Base-by-base conservation (phyloP, 2,113 vertebrate species). In the Callithrix jacchus region DNA sequence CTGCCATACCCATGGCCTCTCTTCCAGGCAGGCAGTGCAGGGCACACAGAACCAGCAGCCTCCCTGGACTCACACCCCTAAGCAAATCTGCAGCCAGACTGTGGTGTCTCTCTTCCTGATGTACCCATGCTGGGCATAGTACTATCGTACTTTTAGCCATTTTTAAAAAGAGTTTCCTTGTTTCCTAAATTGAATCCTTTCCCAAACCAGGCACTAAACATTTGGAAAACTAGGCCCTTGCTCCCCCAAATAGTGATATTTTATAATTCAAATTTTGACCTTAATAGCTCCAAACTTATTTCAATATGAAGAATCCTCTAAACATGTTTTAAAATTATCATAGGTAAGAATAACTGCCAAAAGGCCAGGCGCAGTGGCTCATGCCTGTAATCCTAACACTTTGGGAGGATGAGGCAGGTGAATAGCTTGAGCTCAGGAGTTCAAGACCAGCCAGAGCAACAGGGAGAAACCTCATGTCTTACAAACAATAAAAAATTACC, bases 251-350 rank as follows among this genome's bases (percentile, higher is more conserved):
- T 2, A 40, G 56, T 35, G n/a, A 30, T 42, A 37, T 47, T 89
- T 94, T 45, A 27, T 49, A 37, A 93, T 79, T 94, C 52, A n/a
- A 73, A 71, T 17, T 66, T 40, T 83, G 45, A 87, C 32, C 35
- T 71, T 83, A 89, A 42, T 64, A 66, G 35, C 47, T 93, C 74
- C 66, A 74, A 87, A 95, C 32, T 84, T 45, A 52, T 37, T 95
- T 89, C 71, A 64, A 73, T 47, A 77, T 84, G 27, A 12, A 58
- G 85, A 91, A 81, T 70, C 25, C 58, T 58, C 21, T 17, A 42
- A 80, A 64, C 23, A 52, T 52, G 52, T 91, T 87, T 77, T 45
- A 87, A 83, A 64, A 68, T 68, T 68, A 68, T 73, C 66, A 37
- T 18, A 23, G 35, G 56, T 68, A 79, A 81, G 20, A 82, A n/a